Base-by-base conservation (phyloP, 2,888 invertebrate species). In the Dicranocentrus wangi region DNA sequence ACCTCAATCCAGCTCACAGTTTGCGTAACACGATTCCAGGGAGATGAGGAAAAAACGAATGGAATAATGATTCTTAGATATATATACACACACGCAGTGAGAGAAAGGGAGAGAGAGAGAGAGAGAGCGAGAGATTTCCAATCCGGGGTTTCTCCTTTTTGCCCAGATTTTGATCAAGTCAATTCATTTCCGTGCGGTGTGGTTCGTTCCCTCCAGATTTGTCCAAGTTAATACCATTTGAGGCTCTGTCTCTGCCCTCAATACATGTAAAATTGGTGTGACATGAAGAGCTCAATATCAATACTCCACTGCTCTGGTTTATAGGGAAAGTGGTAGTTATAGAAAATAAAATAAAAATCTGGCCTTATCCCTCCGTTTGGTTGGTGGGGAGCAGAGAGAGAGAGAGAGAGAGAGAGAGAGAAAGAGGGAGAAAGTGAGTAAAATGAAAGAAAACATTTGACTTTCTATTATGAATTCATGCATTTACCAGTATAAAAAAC, bases 401-500 rank as follows among this genome's bases (percentile, higher is more conserved):
- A 39, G 39, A 39, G 39, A 39, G 39, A 39, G 39, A 13, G 13
- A 13, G 13, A 13, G 13, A 39, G 13, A 8, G 39, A 39, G 39
- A 39, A 13, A 7, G 39, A n/a, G n/a, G n/a, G n/a, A n/a, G n/a
- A n/a, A n/a, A n/a, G n/a, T n/a, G n/a, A n/a, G 47, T 15, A 2
- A 15, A 47, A 47, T 47, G 47, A 47, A 47, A 47, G 47, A 47
- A 15, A 5, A 47, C 47, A 47, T 47, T 47, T 47, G 47, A 47
- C 47, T 47, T 47, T 47, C 47, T 47, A 47, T 47, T 47, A 47
- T 47, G 47, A 47, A 47, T 47, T 47, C 47, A 47, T 47, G 47
- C 47, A 3, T 32, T 32, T 3, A 32, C 32, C 10, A 32, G 32
- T 32, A n/a, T n/a, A 32, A 32, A 32, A 32, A 32, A n/a, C 51